Conservation (phyloP, 2,888 invertebrate genomes). For the Onthophagus sagittarius region DNA sequence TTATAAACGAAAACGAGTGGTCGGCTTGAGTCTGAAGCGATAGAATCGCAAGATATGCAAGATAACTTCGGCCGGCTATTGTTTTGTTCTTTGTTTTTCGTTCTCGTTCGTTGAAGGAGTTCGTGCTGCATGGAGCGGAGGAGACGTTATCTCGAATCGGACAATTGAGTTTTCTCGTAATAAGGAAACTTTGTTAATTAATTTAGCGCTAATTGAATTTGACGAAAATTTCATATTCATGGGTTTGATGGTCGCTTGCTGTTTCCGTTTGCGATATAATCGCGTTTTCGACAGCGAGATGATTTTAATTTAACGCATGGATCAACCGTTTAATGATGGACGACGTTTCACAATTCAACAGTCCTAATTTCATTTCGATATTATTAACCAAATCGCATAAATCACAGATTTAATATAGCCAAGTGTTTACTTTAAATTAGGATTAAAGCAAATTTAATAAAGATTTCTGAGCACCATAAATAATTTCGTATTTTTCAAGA, state of each 20-base stretch:
- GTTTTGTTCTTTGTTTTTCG: not conserved
- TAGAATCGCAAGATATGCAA: not conserved
- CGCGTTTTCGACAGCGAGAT: slow-evolving; percentile 2
- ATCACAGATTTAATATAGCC: no score
- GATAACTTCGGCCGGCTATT: not conserved
- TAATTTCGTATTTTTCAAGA: no score
- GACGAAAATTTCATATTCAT: slow-evolving; percentile 18
- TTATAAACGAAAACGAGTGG: not conserved
- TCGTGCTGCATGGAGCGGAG: not conserved
- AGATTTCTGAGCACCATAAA: no score
- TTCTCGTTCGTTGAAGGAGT: not conserved
- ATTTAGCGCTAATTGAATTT: slow-evolving; percentile 24
- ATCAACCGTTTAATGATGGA: slow-evolving; percentile 17
- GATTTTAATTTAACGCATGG: slow-evolving; percentile 22
- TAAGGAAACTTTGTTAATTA: slow-evolving; percentile 25
- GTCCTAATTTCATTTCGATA: not conserved
- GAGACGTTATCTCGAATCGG: not conserved
- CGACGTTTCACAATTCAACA: not conserved
- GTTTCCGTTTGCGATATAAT: slow-evolving; percentile 16
- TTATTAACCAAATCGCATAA: no score
- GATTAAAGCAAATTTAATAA: no score
- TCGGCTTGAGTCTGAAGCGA: not conserved
- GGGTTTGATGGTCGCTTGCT: slow-evolving; percentile 11
- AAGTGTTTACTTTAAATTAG: no score
- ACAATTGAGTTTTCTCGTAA: slow-evolving; percentile 23